phyloP scores from a whole-genome alignment of 2,797 vertebrate species.

The Rhinichthys osculus region DNA sequence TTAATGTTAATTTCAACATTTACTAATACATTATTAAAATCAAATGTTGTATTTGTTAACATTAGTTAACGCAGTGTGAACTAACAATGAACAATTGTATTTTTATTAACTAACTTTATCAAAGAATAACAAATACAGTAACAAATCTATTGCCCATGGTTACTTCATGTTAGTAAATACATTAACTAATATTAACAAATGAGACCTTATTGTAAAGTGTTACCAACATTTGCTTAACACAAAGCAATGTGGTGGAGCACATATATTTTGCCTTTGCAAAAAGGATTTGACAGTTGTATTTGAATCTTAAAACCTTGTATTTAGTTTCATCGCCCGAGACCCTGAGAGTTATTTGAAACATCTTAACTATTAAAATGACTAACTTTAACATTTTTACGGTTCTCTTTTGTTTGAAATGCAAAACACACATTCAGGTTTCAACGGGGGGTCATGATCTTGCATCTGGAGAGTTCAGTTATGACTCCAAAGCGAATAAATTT shows the following conservation, averaged over 20 bases:
- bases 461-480: slow-evolving; percentile 71
- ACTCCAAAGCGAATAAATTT: slow-evolving; percentile 73
- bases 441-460: slow-evolving; percentile 67
- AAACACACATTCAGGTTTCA: slow-evolving; percentile 34
- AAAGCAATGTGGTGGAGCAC: background rate
- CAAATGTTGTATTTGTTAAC: too few relatives aligned
- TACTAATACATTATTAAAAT: too few relatives aligned
- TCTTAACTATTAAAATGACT: background rate
- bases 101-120: too few relatives aligned
- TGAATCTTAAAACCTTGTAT: background rate
- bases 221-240: background rate
- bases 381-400: background rate
- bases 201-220: too few relatives aligned
- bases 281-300: background rate
- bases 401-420: background rate
- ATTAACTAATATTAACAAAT: too few relatives aligned
- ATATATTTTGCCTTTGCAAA: background rate
- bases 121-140: too few relatives aligned
- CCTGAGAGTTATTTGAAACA: background rate
- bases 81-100: too few relatives aligned
- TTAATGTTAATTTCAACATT: too few relatives aligned
- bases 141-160: too few relatives aligned
- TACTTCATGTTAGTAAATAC: too few relatives aligned
- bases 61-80: too few relatives aligned
- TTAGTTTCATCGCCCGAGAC: background rate